Evolutionary conservation across 2,888 invertebrate species (phyloP).

Genomic region (Heliconius ethilla): DNA sequence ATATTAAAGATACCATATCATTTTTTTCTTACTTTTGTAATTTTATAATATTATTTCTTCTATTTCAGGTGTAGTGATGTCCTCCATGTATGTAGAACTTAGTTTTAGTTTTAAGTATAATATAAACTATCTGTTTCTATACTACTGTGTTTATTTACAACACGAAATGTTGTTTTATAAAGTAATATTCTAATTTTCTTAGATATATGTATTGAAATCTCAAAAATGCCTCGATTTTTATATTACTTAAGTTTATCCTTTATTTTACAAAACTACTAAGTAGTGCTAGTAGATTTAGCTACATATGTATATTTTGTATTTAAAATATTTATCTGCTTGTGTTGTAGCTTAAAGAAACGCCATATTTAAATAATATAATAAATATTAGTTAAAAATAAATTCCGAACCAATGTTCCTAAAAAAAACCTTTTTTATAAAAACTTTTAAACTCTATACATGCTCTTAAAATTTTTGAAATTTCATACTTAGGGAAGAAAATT

Average conservation of each 20-base stretch:
- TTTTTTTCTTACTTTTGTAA: background rate
- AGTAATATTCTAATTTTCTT: background rate
- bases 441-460: too few relatives aligned
- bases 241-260: background rate
- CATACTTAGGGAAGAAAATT: too few relatives aligned
- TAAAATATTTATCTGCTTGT: background rate
- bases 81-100: background rate
- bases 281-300: background rate
- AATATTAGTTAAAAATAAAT: too few relatives aligned
- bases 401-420: too few relatives aligned
- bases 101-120: background rate
- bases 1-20: too few relatives aligned
- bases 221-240: constrained; percentile 20
- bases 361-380: background rate
- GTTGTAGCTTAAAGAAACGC: background rate
- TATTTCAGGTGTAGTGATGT: constrained; percentile 29
- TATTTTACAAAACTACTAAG: background rate
- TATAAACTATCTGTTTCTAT: background rate
- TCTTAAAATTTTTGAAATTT: too few relatives aligned
- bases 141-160: background rate
- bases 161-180: background rate
- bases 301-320: background rate
- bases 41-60: constrained; percentile 9
- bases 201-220: constrained; percentile 21
- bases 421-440: background rate